Evolutionary conservation across 1,140 invertebrate genomes (phyloP), one percentile per base, ranked within the genome.

Genomic region (Pseudomyrmex sp.): DNA sequence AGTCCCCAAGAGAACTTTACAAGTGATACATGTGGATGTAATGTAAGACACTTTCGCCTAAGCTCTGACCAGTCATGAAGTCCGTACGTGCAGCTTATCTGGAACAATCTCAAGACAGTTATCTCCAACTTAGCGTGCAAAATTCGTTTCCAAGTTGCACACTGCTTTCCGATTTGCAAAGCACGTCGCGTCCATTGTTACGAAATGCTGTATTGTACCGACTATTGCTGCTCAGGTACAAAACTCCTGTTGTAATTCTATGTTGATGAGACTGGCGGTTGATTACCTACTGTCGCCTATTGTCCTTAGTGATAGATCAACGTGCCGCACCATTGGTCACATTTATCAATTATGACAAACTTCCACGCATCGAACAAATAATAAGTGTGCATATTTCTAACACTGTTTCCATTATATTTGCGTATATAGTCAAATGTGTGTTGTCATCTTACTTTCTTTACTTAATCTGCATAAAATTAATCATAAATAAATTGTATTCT

Each of bases 111-210:
- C 44, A 61, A 80, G 76, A 80, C 23, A 80, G 76, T 72, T 80
- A 26, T 56, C 59, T 80, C 35, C 59, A 80, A 72, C 66, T 80
- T 80, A 70, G 65, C 18, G 44, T 26, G 48, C 75, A 48, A 20
- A 46, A 79, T 70, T 79, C 68, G 76, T 72, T 54, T 72, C 20
- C 54, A 59, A 72, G 54, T 50, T 80, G 20, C 66, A 70, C 66
- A 72, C 50, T 59, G 66, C 69, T 59, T 44, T 59, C 35, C 66
- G 54, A 70, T 61, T 20, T 70, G 8, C 2, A 13, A 72, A n/a
- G 15, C 65, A 70, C 76, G 66, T 50, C 59, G 20, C 20, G 18
- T 26, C 69, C 56, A 80, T 80, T 80, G 44, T 72, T 70, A 20
- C 44, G 15, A 12, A 59, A 12, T 13, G 10, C 20, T 50, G 44